A percentile compares a stretch with the other conserved stretches of the same genome.
Evolutionary conservation across 1,140 invertebrate genomes (phyloP).

Genomic region (Araneus ventricosus): DNA sequence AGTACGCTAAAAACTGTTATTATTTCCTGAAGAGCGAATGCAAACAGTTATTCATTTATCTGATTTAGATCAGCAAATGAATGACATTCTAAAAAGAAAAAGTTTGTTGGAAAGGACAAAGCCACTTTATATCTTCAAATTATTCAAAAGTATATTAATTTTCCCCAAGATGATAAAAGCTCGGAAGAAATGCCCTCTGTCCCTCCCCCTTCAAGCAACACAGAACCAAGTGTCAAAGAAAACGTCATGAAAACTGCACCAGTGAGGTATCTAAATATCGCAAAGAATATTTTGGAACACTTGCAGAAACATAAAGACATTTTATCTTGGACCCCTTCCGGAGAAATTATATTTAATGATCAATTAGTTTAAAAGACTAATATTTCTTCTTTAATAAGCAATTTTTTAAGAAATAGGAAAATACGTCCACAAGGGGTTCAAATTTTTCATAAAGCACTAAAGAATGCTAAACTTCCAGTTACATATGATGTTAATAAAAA

Average conservation of each 20-base stretch:
- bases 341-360: conserved; percentile 28
- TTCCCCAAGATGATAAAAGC: not conserved
- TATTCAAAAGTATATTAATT: not conserved
- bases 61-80: conserved; percentile 24
- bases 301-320: not conserved
- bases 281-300: not conserved
- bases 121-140: not conserved
- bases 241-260: not conserved
- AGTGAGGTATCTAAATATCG: not conserved
- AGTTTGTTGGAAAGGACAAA: not conserved
- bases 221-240: not conserved
- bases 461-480: not conserved
- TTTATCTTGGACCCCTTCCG: not conserved
- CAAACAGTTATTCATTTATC: no score
- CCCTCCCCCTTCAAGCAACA: not conserved
- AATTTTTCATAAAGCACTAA: not conserved
- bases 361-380: not conserved
- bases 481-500: conserved; percentile 18
- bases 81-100: not conserved
- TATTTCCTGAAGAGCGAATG: no score
- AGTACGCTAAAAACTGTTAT: not conserved
- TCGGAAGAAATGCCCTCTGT: not conserved
- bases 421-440: not conserved
- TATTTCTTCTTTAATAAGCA: not conserved
- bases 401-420: not conserved